Percentiles rank a stretch among this genome's conserved stretches.
phyloP scores from a whole-genome alignment of 1,140 invertebrate genomes.

The Whitmania pigra region DNA sequence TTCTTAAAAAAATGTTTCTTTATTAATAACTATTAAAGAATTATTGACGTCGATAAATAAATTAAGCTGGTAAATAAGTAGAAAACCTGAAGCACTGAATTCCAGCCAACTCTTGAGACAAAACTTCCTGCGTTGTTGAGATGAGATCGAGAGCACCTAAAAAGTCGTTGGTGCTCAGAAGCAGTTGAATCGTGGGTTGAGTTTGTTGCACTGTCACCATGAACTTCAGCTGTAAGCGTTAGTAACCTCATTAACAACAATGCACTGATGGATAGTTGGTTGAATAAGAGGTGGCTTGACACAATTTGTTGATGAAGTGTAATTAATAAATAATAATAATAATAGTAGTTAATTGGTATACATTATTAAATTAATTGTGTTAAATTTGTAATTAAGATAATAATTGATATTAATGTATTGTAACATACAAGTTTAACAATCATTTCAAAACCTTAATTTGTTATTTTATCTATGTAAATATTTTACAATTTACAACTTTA shows the following conservation, averaged over 20 bases:
- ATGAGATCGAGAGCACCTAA: slow-evolving; percentile 93
- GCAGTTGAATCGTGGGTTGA: slow-evolving; percentile 85
- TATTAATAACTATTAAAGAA: too few species aligned
- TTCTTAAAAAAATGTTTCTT: neutral
- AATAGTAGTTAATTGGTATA: too few species aligned
- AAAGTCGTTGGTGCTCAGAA: slow-evolving; percentile 89
- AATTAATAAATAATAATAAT: too few species aligned
- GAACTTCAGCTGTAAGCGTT: slow-evolving; percentile 58
- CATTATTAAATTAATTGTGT: too few species aligned
- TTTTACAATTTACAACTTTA: slow-evolving; percentile 5
- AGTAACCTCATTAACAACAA: neutral
- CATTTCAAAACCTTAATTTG: neutral
- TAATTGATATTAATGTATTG: too few species aligned
- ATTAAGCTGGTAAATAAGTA: neutral
- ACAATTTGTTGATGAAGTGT: too few species aligned
- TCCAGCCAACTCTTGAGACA: slow-evolving; percentile 72
- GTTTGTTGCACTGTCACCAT: slow-evolving; percentile 94
- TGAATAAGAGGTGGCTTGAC: neutral
- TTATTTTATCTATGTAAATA: neutral
- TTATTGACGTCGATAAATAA: neutral
- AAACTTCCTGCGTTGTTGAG: slow-evolving; percentile 83
- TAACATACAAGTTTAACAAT: too few species aligned
- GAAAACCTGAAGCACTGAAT: slow-evolving; percentile 70
- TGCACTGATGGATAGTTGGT: neutral
- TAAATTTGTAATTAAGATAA: too few species aligned